Evolutionary conservation across 2,113 vertebrate genomes (phyloP).

Genomic region (Acanthochromis polyacanthus): DNA sequence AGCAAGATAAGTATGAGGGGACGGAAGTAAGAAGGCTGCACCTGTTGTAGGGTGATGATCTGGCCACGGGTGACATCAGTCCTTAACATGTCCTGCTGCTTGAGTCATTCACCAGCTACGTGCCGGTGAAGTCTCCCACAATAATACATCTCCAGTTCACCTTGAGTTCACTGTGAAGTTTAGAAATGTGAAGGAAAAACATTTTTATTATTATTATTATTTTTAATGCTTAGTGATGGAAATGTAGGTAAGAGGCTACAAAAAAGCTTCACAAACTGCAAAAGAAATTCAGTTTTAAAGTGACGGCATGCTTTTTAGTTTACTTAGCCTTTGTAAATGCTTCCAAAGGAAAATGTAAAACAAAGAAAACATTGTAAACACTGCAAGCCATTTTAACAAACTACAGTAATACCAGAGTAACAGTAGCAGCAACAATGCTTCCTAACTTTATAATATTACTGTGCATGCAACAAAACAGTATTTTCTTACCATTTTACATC

Average conservation of each 20-base stretch:
- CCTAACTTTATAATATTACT: no score
- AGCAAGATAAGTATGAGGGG: constrained; percentile 45
- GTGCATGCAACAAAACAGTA: no score
- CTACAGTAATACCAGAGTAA: no score
- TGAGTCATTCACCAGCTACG: constrained; percentile 48
- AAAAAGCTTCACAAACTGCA: background rate
- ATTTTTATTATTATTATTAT: no score
- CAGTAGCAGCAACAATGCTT: no score
- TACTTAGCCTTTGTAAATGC: background rate
- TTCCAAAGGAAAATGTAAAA: background rate
- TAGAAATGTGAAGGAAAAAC: background rate
- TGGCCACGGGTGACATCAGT: constrained; percentile 60
- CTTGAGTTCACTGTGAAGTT: background rate
- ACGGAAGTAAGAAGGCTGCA: constrained; percentile 53
- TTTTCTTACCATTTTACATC: no score
- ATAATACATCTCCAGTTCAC: constrained; percentile 4
- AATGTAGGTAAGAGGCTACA: background rate
- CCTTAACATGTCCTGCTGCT: constrained; percentile 46
- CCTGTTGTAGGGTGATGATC: constrained; percentile 73
- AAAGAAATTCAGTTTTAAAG: background rate
- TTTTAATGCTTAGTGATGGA: background rate
- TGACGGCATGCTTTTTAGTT: background rate
- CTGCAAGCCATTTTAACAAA: no score
- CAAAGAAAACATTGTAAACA: no score
- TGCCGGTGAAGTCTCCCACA: constrained; percentile 3